Evolutionary conservation across 2,797 vertebrate species (phyloP).

Genomic region (Falco novaeseelandiae): DNA sequence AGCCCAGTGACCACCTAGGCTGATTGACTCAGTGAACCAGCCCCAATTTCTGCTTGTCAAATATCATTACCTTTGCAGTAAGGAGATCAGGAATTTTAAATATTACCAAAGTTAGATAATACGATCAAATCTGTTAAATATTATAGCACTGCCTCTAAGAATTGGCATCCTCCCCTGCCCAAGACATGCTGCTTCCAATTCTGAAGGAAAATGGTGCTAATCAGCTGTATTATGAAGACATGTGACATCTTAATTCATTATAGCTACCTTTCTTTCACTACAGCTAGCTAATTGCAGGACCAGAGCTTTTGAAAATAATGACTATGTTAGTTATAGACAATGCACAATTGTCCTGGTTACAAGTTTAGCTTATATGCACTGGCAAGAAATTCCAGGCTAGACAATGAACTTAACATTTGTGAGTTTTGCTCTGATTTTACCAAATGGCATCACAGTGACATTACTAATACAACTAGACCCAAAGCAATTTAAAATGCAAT

Average conservation of each 20-base stretch:
- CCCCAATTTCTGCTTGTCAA: background rate
- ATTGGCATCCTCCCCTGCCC: background rate
- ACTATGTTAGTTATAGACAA: background rate
- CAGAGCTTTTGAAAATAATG: background rate
- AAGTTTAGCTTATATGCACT: background rate
- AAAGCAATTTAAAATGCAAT: background rate
- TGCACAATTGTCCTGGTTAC: background rate
- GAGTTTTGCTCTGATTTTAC: background rate
- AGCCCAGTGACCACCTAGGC: background rate
- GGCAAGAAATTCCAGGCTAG: background rate
- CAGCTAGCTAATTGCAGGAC: background rate
- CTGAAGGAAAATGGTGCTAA: conserved; percentile 4
- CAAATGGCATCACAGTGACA: background rate
- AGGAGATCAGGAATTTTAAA: background rate
- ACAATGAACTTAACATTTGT: background rate
- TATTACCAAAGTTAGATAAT: background rate
- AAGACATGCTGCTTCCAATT: background rate
- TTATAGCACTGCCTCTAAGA: background rate
- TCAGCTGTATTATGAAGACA: background rate
- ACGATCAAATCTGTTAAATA: background rate
- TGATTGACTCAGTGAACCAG: background rate
- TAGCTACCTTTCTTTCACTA: background rate
- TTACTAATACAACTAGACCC: background rate
- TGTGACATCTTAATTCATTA: background rate
- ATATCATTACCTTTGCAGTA: background rate